Base-by-base conservation (phyloP, 2,113 vertebrate genomes). In the Heterotilapia buettikoferi region DNA sequence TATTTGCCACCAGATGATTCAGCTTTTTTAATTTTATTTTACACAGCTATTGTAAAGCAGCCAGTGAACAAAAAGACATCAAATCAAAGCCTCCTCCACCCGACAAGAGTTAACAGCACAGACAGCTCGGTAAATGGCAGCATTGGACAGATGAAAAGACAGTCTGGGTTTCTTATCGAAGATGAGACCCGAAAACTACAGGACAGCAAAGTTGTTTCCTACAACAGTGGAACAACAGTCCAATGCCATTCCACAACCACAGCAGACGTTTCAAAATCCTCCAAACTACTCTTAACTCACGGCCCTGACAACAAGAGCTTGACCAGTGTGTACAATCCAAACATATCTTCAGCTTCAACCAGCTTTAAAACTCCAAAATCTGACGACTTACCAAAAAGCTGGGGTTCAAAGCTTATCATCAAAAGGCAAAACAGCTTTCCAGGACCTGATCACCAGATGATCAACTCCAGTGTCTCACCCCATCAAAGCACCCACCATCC, bases 381-480 rank as follows among this genome's bases (percentile, higher is more conserved):
- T 45, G 5, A 24, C 0, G 21, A 71, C 38, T 71, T 71, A 21
- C n/a, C 66, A 7, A 14, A 26, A 45, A 71, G 7, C 66, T 0
- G 38, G 66, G 66, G 1, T 16, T 71, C n/a, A 71, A 45, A 45
- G 18, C 7, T 26, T 6, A 24, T 16, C 13, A 9, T 24, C 66
- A 45, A 43, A 45, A 43, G 66, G 5, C 38, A 71, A 71, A 10
- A 26, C 38, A 26, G 38, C 38, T 9, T 1, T 16, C 66, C 38
- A 76, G 9, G 1, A 5, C 1, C 43, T 50, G 24, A 1, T 19
- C 6, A 47, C 24, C 24, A 61, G 40, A 45, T 47, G 43, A 19
- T 47, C 9, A 9, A 76, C 14, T 76, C 71, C 24, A 29, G 6
- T 76, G 40, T 1, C 6, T 47, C 68, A 76, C 14, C 21, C 21